A percentile compares a stretch with the other conserved stretches of the same genome.
These are phyloP conservation scores for Oryzias celebensis DNA, from an alignment of 2,113 vertebrate species.

Conservation along the genomic window DNA sequence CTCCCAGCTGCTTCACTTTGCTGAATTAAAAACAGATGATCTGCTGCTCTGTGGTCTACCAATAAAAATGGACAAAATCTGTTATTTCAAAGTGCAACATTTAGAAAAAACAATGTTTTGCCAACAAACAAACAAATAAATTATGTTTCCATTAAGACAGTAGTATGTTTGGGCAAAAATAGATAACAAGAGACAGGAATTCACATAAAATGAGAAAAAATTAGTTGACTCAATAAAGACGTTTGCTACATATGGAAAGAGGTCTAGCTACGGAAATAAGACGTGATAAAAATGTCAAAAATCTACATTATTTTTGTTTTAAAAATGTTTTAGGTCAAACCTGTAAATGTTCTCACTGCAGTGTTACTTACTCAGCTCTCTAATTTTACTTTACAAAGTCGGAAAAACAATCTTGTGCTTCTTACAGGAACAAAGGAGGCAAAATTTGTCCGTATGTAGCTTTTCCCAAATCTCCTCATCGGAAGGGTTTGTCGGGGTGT, in stretches of 20 bases:
- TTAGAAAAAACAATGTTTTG: slow-evolving; percentile 28
- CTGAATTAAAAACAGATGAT: slow-evolving; percentile 29
- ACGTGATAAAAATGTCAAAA: slow-evolving; percentile 10
- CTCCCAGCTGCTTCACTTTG: slow-evolving; percentile 19
- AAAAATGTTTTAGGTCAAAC: slow-evolving; percentile 16
- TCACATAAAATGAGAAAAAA: slow-evolving; percentile 16
- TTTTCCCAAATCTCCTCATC: slow-evolving; percentile 8
- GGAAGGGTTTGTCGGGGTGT: not conserved
- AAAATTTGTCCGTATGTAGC: slow-evolving; percentile 1
- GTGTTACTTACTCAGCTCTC: not conserved
- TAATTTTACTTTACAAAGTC: slow-evolving; percentile 6
- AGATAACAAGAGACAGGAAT: not conserved
- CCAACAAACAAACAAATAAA: slow-evolving; percentile 29
- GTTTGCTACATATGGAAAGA: slow-evolving; percentile 28
- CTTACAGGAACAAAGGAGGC: not conserved
- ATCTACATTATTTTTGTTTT: not conserved
- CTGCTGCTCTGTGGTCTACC: slow-evolving; percentile 10
- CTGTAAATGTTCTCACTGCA: slow-evolving; percentile 8
- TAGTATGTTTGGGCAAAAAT: slow-evolving; percentile 29
- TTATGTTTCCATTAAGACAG: slow-evolving; percentile 37
- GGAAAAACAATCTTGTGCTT: slow-evolving; percentile 2
- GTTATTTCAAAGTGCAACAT: slow-evolving; percentile 53
- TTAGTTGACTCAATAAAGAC: slow-evolving; percentile 6
- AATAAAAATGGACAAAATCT: slow-evolving; percentile 11
- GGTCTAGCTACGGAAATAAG: slow-evolving; percentile 6